Evolutionary conservation across 2,113 vertebrate genomes (phyloP), one percentile per base, ranked within the genome.

Genomic region (Oreochromis niloticus): DNA sequence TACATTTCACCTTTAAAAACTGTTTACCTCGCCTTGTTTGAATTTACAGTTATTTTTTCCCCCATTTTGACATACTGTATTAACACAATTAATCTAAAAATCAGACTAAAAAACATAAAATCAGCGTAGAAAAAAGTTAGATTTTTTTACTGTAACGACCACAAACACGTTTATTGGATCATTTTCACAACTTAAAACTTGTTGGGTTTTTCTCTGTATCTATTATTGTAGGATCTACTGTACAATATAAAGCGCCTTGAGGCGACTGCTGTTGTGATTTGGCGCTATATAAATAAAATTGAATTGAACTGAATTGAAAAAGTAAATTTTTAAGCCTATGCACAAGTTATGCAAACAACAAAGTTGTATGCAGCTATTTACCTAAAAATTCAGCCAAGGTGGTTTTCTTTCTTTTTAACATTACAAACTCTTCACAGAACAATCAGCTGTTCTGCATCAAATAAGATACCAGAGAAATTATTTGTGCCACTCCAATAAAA

Each of bases 11-110:
- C 57, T 61, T 61, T 61, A 61, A 34, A 32, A 61, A 32, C 57
- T 0, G 0, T 34, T 17, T 10, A 61, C 8, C 14, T 57, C 4
- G 4, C 13, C 56, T 32, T 32, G 27, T 61, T 61, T 17, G 14
- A 32, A 32, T 32, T 61, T 17, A 34, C 30, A 34, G 57, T 61
- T 61, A 32, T 34, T 61, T 0, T 56, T 17, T 0, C 4, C 12
- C 48, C 24, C 0, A 30, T 30, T 57, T 14, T 57, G 3, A 57
- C 56, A 30, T 10, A 19, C 8, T 4, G 57, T 34, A 34, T 34
- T 0, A 61, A 6, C 30, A 61, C 30, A 61, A 30, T 10, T 61
- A 0, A 61, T 34, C 1, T 19, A 34, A 61, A 61, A 63, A 19
- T 63, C 30, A 4, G 59, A 63, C 30, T 4, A 61, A 10, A 63